Evolutionary conservation across 37 sponge, comb jelly and placozoan species (phyloP).

Genomic region (Beroe forskalii): DNA sequence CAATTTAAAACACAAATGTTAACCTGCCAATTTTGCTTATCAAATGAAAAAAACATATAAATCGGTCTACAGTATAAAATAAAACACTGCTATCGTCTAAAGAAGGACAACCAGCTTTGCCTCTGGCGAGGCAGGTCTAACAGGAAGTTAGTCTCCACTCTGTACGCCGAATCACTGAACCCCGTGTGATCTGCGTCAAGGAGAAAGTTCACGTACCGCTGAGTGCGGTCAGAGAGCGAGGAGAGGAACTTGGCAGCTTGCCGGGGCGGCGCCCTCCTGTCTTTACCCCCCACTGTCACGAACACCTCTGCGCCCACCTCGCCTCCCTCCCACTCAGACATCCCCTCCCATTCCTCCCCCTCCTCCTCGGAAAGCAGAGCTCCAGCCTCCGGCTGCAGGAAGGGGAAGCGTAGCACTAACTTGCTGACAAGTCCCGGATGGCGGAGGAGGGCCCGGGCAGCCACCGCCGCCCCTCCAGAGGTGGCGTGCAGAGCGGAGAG

Average conservation of each 20-base stretch:
- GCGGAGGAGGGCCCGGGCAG: background rate
- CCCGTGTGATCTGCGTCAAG: background rate
- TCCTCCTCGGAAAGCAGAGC: background rate
- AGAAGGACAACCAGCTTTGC: too few relatives aligned
- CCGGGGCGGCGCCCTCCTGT: conserved; percentile 46
- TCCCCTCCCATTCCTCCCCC: conserved; percentile 9
- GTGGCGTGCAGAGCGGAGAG: background rate
- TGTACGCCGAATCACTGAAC: background rate
- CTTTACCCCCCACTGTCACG: background rate
- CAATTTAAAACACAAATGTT: too few relatives aligned
- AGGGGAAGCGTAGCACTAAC: conserved; percentile 15
- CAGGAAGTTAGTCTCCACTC: background rate
- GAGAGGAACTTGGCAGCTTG: conserved; percentile 43
- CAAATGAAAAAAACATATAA: too few relatives aligned
- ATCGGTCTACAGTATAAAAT: too few relatives aligned
- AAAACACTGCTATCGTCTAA: too few relatives aligned
- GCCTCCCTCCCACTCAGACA: background rate
- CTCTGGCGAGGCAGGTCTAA: background rate
- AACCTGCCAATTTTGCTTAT: too few relatives aligned
- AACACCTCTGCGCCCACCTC: background rate
- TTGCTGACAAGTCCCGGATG: background rate
- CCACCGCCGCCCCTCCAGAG: background rate
- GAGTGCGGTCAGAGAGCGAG: background rate
- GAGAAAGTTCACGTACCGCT: background rate
- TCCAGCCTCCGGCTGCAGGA: background rate